A percentile compares a stretch with the other conserved stretches of the same genome.
Evolutionary conservation across 2,113 vertebrate genomes (phyloP).

Genomic region (Oriolus oriolus): DNA sequence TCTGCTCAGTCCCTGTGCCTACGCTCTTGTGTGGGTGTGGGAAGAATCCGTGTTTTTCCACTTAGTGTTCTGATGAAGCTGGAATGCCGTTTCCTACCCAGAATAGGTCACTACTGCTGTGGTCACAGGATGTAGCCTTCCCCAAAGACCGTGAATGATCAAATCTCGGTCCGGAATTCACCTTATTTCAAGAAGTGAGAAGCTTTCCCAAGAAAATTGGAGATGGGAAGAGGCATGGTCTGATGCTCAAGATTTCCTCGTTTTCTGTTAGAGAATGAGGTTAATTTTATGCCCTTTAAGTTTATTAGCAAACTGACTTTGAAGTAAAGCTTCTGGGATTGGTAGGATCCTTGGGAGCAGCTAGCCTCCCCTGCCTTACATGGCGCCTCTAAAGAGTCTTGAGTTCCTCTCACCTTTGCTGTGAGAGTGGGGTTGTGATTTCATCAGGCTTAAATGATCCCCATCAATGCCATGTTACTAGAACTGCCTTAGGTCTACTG

Average conservation of each 20-base stretch:
- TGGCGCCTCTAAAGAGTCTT: neutral
- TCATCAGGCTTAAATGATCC: neutral
- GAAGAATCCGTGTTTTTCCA: slow-evolving; percentile 60
- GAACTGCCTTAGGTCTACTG: neutral
- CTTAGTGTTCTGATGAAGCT: slow-evolving; percentile 62
- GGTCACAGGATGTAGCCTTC: slow-evolving; percentile 30
- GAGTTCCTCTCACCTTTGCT: neutral
- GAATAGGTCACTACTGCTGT: slow-evolving; percentile 31
- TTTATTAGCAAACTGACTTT: neutral
- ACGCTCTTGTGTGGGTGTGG: neutral
- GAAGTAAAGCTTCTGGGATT: neutral
- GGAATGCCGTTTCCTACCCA: slow-evolving; percentile 48
- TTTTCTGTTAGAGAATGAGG: slow-evolving; percentile 1
- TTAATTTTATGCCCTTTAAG: neutral
- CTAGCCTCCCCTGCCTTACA: neutral
- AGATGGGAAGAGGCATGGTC: neutral
- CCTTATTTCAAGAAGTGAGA: neutral
- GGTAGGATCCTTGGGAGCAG: neutral
- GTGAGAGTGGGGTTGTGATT: neutral
- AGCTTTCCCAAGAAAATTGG: slow-evolving; percentile 4
- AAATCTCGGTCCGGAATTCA: neutral
- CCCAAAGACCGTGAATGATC: neutral
- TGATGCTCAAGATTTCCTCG: neutral
- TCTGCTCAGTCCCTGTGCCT: slow-evolving; percentile 20
- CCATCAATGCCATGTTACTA: neutral